These are phyloP conservation scores for Scaptomyza tumidula DNA, from an alignment of 2,888 invertebrate species.

Conservation along the genomic window DNA sequence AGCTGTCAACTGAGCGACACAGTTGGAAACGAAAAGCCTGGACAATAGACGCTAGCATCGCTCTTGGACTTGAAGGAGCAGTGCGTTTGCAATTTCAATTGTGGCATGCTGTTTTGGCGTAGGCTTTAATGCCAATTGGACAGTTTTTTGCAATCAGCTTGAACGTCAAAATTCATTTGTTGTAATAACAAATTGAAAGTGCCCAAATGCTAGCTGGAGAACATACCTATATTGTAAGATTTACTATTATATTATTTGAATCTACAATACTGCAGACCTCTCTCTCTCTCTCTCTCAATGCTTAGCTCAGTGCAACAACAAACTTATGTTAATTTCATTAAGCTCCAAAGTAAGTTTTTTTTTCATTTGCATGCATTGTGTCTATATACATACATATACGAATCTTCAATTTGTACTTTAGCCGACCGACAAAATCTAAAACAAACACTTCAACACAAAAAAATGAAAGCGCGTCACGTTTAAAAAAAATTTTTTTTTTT, in stretches of 20 bases:
- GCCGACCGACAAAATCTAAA: conserved; percentile 58
- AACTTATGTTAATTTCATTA: conserved; percentile 58
- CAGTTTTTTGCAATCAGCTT: conserved; percentile 76
- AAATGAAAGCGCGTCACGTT: conserved; percentile 68
- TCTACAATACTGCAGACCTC: neutral
- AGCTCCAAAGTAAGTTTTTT: conserved; percentile 25
- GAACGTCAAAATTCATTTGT: conserved; percentile 77
- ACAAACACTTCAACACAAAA: conserved; percentile 59
- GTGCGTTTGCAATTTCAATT: conserved; percentile 18
- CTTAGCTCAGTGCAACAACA: conserved; percentile 46
- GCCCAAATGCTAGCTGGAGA: conserved; percentile 9
- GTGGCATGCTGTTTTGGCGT: conserved; percentile 67
- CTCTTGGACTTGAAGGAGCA: conserved; percentile 2
- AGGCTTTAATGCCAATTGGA: conserved; percentile 75
- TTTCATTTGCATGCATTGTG: conserved; percentile 43
- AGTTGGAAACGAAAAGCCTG: conserved; percentile 35
- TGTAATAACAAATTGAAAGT: conserved; percentile 76
- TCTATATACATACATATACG: neutral
- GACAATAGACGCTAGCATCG: conserved; percentile 55
- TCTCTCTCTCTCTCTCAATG: conserved; percentile 13
- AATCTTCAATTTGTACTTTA: conserved; percentile 50
- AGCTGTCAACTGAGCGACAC: conserved; percentile 65
- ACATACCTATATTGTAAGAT: conserved; percentile 9
- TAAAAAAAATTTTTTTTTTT: conserved; percentile 28
- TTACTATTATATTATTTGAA: conserved; percentile 16